Base-by-base conservation (phyloP, 2,888 invertebrate species). In the Volucella inflata region DNA sequence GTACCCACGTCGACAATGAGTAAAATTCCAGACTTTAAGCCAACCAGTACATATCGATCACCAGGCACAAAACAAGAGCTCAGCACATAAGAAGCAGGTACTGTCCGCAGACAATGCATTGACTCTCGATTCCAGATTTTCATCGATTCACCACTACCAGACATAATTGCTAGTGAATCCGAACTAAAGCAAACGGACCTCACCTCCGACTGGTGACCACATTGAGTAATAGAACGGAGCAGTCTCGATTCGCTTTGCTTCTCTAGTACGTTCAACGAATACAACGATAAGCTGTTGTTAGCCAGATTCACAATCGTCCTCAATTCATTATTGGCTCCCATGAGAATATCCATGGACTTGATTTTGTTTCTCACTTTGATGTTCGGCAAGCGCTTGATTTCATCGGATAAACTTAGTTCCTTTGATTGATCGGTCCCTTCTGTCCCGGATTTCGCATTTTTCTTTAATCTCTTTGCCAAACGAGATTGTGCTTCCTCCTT, bases 161-260 rank as follows among this genome's bases (percentile, higher is more conserved):
- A 97, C 1, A 96, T 94, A 78, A 99, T 94, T 1, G 97, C 97
- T 79, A 97, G 93, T 90, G 96, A 97, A 92, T 99, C 98, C 1
- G 97, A 97, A 90, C 98, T 98, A 90, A 99, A 98, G 71, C 96
- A 94, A 21, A 99, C 93, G 21, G 96, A 95, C 64, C 98, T 94
- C 8, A 98, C 96, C 90, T 99, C 98, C 57, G 96, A 96, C 75
- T 97, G 95, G 92, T 99, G 99, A 0, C 99, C 99, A 12, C 96
- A 95, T 82, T 93, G 93, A 0, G 93, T 93, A 57, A 98, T 93
- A 70, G 94, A 94, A 81, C 96, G 94, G 14, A 97, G 91, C 0
- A 93, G 89, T 87, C 92, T 93, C 89, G 94, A 92, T 92, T 95
- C 94, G 0, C 0, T 87, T 70, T 21, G 91, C 88, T 88, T 79